Evolutionary conservation across 2,113 vertebrate species (phyloP), one percentile per base, ranked within the genome.

Genomic region (Stigmatopora argus): DNA sequence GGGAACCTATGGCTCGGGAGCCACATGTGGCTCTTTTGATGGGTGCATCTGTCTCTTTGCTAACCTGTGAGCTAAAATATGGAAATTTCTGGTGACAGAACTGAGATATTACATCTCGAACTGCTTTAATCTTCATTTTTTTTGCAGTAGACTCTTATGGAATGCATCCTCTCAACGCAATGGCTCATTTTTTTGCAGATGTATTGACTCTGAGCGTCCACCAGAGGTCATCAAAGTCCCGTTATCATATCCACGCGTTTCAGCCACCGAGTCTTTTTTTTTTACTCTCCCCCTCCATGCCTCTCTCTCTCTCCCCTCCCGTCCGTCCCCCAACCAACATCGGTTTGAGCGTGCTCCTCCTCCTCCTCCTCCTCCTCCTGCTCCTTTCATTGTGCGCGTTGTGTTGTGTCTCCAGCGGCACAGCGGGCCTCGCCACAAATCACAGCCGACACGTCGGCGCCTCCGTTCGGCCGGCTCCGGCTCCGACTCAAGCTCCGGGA

Each of bases 311-410:
- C 15, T 47, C 15, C 15, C 11, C 15, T 31, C 26, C 26, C 26
- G 26, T 31, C 2, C 26, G 26, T 31, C 26, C 26, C 26, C 26
- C 26, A 31, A 31, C 26, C 26, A 31, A 31, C 11, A 17, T 55
- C 2, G 5, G 1, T 15, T 10, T 12, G 11, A 6, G 41, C 8
- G 59, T 45, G 53, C 59, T 45, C 59, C 59, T 61, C 41, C 59
- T 61, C 38, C n/a, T 61, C 1, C 26, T 45, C 21, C 59, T 45
- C 59, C 59, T 61, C 38, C 58, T 61, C 38, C 18, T 60, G n/a
- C n/a, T n/a, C n/a, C n/a, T 31, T 31, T 23, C 38, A 14, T 61
- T 44, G 59, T 44, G 35, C 59, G 44, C 15, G 19, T 61, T 45
- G 59, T 38, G 57, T 61, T 31, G 26, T 31, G 26, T n/a, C 12